Base-by-base conservation (phyloP, 2,888 invertebrate genomes). In the Bursaphelenchus okinawaensis region DNA sequence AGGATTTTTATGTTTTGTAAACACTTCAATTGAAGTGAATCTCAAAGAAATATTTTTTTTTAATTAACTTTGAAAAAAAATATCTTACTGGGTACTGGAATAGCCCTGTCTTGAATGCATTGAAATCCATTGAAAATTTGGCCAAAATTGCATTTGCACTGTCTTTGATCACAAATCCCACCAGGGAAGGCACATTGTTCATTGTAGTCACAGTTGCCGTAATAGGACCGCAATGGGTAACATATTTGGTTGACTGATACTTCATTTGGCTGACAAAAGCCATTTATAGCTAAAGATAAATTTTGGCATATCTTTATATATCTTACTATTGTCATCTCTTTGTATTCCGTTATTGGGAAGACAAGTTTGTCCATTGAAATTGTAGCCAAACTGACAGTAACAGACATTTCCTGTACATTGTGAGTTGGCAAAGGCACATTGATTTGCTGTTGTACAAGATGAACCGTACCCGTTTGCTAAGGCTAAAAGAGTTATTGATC, bases 171-270 rank as follows among this genome's bases (percentile, higher is more conserved):
- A 54, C 70, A 70, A 16, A 70, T 27, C 28, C 64, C 67, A n/a
- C 67, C 67, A 4, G 52, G 20, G 56, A 63, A 74, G 28, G 62
- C 61, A 62, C 71, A 71, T 50, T 71, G 72, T 4, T 57, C 51
- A 27, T 19, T 66, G 31, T 57, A 69, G 27, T 70, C 65, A 51
- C 68, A 68, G 23, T 31, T 40, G 22, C 55, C 68, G 28, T 55
- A 68, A 55, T 65, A 68, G 23, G 52, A 22, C 26, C 31, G 27
- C 22, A 66, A 56, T 20, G 54, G 68, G 27, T 68, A 74, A 61
- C 78, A 78, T 24, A 68, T 66, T 12, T 70, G 70, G 40, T 75
- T 72, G 62, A 70, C 63, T 16, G 51, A 22, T 3, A 73, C 56
- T 55, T 73, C 62, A 26, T 69, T 65, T n/a, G 62, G 29, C 27